Conservation (phyloP, 2,888 invertebrate genomes). For the Yponomeuta cagnagella region DNA sequence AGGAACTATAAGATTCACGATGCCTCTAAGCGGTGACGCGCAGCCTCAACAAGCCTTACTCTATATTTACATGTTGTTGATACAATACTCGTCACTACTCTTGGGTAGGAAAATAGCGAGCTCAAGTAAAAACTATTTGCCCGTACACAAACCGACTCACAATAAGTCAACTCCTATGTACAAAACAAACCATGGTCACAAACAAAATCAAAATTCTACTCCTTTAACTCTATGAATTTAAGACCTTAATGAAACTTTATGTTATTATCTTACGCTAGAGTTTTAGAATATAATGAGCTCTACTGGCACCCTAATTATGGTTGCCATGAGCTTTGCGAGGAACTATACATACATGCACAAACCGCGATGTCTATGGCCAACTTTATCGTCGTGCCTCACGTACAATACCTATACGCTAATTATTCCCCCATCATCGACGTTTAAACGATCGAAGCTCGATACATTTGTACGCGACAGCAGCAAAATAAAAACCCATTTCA, state of each 20-base stretch:
- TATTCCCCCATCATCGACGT: conserved; percentile 61
- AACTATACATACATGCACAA: conserved; percentile 74
- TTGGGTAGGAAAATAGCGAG: conserved; percentile 58
- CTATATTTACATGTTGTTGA: conserved; percentile 50
- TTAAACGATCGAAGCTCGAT: conserved; percentile 53
- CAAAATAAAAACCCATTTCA: conserved; percentile 8
- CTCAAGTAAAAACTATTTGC: conserved; percentile 62
- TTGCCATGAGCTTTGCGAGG: conserved; percentile 54
- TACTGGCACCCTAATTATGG: conserved; percentile 62
- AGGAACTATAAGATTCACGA: conserved; percentile 77
- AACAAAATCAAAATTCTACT: conserved; percentile 48
- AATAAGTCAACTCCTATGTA: conserved; percentile 47
- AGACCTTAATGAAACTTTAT: conserved; percentile 50
- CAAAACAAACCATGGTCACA: conserved; percentile 47
- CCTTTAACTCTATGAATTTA: conserved; percentile 48
- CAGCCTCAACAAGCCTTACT: conserved; percentile 27
- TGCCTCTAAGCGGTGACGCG: conserved; percentile 52
- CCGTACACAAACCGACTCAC: conserved; percentile 45
- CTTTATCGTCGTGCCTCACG: conserved; percentile 54
- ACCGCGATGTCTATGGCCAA: conserved; percentile 69
- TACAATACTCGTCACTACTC: conserved; percentile 32
- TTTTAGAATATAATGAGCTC: conserved; percentile 73
- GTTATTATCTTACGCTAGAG: conserved; percentile 61
- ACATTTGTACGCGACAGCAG: conserved; percentile 44
- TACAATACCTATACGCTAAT: conserved; percentile 68